Conservation (phyloP, 1,140 invertebrate genomes). For the Drosophila nigrodunni region DNA sequence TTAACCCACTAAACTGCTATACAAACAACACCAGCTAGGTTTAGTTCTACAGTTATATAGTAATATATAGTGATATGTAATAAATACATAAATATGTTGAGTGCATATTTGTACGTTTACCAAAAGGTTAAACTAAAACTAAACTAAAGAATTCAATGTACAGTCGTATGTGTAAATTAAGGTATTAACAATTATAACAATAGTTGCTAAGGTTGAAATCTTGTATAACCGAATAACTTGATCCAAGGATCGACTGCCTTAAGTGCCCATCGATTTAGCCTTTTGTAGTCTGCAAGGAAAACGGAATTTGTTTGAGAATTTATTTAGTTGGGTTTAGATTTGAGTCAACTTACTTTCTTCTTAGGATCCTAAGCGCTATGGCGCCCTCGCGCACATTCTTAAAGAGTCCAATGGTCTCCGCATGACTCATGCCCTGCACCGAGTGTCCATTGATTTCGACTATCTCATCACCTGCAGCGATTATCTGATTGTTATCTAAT, state of each 20-base stretch:
- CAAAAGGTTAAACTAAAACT: constrained; percentile 33
- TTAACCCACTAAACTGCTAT: background rate
- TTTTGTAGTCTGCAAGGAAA: constrained; percentile 66
- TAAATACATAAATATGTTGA: constrained; percentile 22
- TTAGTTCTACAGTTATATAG: constrained; percentile 12
- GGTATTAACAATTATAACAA: constrained; percentile 6
- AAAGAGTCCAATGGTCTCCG: constrained; percentile 94
- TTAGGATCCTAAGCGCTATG: constrained; percentile 92
- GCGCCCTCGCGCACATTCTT: constrained; percentile 94
- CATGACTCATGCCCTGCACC: constrained; percentile 93
- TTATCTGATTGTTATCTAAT: background rate
- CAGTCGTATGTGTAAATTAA: constrained; percentile 6
- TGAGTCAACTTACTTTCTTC: constrained; percentile 86
- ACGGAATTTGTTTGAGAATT: background rate
- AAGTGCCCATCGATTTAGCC: constrained; percentile 80
- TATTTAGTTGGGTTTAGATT: background rate
- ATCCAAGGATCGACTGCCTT: constrained; percentile 15
- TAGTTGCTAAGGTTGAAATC: background rate
- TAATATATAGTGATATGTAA: constrained; percentile 17
- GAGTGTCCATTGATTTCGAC: constrained; percentile 93
- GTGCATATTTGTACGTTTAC: constrained; percentile 57
- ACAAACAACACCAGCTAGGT: constrained; percentile 11
- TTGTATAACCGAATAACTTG: constrained; percentile 11
- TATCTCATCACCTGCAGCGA: constrained; percentile 94
- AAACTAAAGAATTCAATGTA: constrained; percentile 12